These are phyloP conservation scores for Dascillus cervinus DNA, from an alignment of 2,888 invertebrate species.

Conservation along the genomic window DNA sequence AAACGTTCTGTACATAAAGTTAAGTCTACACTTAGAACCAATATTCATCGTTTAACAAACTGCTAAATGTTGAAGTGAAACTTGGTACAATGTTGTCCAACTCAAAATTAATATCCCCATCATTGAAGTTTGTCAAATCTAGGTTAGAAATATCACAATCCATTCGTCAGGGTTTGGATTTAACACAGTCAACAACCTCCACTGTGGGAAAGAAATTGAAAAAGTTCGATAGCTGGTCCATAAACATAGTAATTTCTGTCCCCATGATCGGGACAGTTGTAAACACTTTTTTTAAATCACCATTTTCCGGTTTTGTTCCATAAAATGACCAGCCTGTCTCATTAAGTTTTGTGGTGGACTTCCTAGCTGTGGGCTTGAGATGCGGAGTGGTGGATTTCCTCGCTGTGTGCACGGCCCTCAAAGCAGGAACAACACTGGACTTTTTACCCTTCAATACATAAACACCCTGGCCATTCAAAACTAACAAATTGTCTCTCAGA, in stretches of 20 bases:
- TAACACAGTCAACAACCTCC: slow-evolving; percentile 37
- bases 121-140: slow-evolving; percentile 18
- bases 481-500: slow-evolving; percentile 9
- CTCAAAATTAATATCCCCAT: slow-evolving; percentile 21
- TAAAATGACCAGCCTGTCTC: slow-evolving; percentile 45
- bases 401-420: background rate
- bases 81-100: slow-evolving; percentile 26
- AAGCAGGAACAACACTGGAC: background rate
- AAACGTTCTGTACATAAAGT: no score
- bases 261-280: slow-evolving; percentile 49
- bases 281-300: slow-evolving; percentile 41
- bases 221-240: slow-evolving; percentile 46
- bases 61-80: slow-evolving; percentile 11
- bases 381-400: slow-evolving; percentile 4
- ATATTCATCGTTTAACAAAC: slow-evolving; percentile 17
- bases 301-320: slow-evolving; percentile 38
- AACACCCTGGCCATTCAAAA: slow-evolving; percentile 6
- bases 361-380: slow-evolving; percentile 25
- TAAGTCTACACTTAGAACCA: slow-evolving; percentile 19
- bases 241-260: slow-evolving; percentile 43
- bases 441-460: slow-evolving; percentile 3
- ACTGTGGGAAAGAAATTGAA: slow-evolving; percentile 48
- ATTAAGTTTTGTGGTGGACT: slow-evolving; percentile 39
- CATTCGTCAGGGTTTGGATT: slow-evolving; percentile 8
- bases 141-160: slow-evolving; percentile 4